These are phyloP conservation scores for Seriola quinqueradiata DNA, from an alignment of 2,113 vertebrate species.

Conservation along the genomic window DNA sequence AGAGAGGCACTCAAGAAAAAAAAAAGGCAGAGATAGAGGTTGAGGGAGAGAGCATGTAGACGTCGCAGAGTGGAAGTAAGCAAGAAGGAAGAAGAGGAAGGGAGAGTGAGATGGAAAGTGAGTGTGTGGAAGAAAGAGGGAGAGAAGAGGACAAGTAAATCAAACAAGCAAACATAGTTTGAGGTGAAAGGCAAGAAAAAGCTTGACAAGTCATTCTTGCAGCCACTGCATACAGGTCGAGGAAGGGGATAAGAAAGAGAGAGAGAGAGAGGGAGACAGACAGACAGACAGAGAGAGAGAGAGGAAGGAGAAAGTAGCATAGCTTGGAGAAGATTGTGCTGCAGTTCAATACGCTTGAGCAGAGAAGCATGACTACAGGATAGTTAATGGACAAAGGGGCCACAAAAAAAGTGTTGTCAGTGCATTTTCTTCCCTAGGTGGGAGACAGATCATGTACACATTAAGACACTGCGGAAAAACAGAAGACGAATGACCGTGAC, in stretches of 20 bases:
- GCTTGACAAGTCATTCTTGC: constrained; percentile 89
- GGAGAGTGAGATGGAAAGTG: constrained; percentile 67
- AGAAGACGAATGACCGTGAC: constrained; percentile 22
- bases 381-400: constrained; percentile 64
- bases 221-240: constrained; percentile 70
- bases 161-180: constrained; percentile 92
- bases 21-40: constrained; percentile 49
- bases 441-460: constrained; percentile 57
- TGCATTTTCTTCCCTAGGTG: constrained; percentile 44
- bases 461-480: constrained; percentile 44
- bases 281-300: constrained; percentile 41
- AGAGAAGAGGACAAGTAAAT: constrained; percentile 93
- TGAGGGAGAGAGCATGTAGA: constrained; percentile 56
- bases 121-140: constrained; percentile 80
- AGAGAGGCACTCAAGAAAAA: constrained; percentile 53
- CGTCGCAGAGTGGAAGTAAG: constrained; percentile 68
- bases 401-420: constrained; percentile 45
- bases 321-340: constrained; percentile 63
- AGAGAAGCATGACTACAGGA: constrained; percentile 70
- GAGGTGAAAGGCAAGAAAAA: constrained; percentile 81
- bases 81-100: constrained; percentile 29
- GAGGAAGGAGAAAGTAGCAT: constrained; percentile 37
- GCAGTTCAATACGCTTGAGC: constrained; percentile 70
- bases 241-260: constrained; percentile 27
- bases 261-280: constrained; percentile 19